Percentiles rank a stretch among this genome's conserved stretches.
phyloP scores from a whole-genome alignment of 2,797 vertebrate species.

The Petrocephalus schoutedeni region DNA sequence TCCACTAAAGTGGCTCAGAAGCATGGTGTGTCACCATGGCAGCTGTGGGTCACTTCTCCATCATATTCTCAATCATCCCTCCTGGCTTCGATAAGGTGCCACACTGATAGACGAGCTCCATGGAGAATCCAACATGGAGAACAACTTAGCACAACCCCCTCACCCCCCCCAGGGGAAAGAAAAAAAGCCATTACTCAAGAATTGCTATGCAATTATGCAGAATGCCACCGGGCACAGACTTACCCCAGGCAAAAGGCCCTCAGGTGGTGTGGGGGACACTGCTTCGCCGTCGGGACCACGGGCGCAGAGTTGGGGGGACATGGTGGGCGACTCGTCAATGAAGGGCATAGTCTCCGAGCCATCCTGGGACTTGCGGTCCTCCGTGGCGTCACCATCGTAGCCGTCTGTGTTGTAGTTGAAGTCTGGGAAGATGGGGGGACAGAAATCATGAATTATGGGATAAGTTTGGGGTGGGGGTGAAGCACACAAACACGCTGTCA shows the following conservation, averaged over 20 bases:
- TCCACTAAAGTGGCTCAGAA: not conserved
- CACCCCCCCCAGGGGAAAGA: not conserved
- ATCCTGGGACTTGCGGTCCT: slow-evolving; percentile 88
- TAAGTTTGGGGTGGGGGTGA: not conserved
- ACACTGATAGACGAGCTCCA: not conserved
- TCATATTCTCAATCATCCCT: not conserved
- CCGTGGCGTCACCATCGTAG: slow-evolving; percentile 83
- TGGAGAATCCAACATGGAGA: not conserved
- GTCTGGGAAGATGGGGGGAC: slow-evolving; percentile 62
- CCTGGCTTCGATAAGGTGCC: not conserved
- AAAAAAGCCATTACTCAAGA: not conserved
- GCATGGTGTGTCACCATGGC: not conserved
- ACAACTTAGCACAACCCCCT: not conserved
- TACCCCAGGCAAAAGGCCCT: slow-evolving; percentile 77
- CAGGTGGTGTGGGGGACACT: slow-evolving; percentile 73
- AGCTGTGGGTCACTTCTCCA: not conserved
- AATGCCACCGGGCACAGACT: slow-evolving; percentile 41
- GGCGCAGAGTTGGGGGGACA: slow-evolving; percentile 90
- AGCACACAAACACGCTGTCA: not conserved
- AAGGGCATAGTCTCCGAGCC: slow-evolving; percentile 94
- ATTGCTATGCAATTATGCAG: not conserved
- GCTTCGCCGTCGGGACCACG: slow-evolving; percentile 72
- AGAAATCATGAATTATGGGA: not conserved
- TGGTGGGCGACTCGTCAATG: slow-evolving; percentile 95
- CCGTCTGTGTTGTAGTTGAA: slow-evolving; percentile 96